phyloP scores from a whole-genome alignment of 1,140 invertebrate species.

The Stegodyphus dumicola region DNA sequence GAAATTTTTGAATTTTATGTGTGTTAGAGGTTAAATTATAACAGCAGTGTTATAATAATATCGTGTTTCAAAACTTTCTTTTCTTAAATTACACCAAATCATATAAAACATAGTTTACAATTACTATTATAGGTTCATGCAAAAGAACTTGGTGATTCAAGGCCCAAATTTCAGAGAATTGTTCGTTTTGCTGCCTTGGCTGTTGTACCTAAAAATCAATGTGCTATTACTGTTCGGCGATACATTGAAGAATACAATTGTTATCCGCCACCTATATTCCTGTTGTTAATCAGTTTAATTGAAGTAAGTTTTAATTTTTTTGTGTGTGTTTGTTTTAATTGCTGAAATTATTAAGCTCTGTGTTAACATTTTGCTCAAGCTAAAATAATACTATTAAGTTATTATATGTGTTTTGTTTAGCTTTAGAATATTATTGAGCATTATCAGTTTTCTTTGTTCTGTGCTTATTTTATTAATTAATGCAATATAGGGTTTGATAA shows the following conservation, averaged over 20 bases:
- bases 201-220: conserved; percentile 73
- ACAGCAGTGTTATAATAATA: too few relatives aligned
- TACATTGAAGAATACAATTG: conserved; percentile 90
- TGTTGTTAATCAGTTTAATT: conserved; percentile 74
- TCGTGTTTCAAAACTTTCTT: too few relatives aligned
- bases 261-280: conserved; percentile 83
- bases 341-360: neutral
- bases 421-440: too few relatives aligned
- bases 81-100: too few relatives aligned
- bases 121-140: conserved; percentile 47
- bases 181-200: conserved; percentile 64
- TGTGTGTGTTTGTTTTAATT: neutral
- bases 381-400: too few relatives aligned
- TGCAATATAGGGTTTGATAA: too few relatives aligned
- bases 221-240: conserved; percentile 70
- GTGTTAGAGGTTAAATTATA: too few relatives aligned
- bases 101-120: too few relatives aligned
- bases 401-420: too few relatives aligned
- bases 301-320: conserved; percentile 65
- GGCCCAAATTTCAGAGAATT: conserved; percentile 62
- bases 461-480: too few relatives aligned
- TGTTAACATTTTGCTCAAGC: neutral
- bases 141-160: conserved; percentile 35
- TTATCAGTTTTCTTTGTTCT: too few relatives aligned
- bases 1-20: too few relatives aligned